Conservation (phyloP, 2,888 invertebrate genomes). For the Drosophila pseudotalamancana region DNA sequence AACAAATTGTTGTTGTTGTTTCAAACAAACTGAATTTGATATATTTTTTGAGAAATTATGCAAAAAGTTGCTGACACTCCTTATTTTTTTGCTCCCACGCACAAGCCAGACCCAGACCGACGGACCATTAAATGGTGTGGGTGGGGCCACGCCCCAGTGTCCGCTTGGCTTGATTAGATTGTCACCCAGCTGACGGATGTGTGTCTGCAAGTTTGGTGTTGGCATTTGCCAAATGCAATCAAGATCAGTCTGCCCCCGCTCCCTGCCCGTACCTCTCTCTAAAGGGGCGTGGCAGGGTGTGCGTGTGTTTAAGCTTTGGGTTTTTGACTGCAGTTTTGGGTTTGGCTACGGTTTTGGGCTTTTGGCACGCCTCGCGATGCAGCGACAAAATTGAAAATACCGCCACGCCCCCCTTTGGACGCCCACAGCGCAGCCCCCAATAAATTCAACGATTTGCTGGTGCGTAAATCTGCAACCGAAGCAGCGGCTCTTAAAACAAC, state of each 20-base stretch:
- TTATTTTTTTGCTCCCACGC: not conserved
- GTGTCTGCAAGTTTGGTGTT: constrained; percentile 59
- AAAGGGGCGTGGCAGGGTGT: constrained; percentile 3
- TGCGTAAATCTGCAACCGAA: constrained; percentile 78
- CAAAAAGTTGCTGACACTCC: constrained; percentile 18
- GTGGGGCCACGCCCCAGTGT: not conserved
- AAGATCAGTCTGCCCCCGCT: constrained; percentile 65
- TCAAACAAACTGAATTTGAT: not conserved
- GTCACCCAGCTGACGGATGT: constrained; percentile 55
- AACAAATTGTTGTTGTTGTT: constrained; percentile 11
- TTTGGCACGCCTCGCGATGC: constrained; percentile 45
- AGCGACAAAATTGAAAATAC: constrained; percentile 68
- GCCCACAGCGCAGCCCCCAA: constrained; percentile 24
- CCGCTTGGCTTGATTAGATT: constrained; percentile 68
- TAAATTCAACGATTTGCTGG: constrained; percentile 77
- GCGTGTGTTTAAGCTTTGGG: not conserved
- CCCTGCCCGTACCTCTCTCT: too few relatives aligned
- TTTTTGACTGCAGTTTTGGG: constrained; percentile 21
- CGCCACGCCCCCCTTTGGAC: constrained; percentile 33
- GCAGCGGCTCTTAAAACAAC: constrained; percentile 67
- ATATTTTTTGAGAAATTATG: not conserved
- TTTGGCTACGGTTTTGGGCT: constrained; percentile 20
- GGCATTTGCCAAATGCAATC: constrained; percentile 74
- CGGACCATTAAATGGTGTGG: constrained; percentile 9
- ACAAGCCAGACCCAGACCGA: constrained; percentile 5